Evolutionary conservation across 2,797 vertebrate genomes (phyloP).

Genomic region (Numenius phaeopus): DNA sequence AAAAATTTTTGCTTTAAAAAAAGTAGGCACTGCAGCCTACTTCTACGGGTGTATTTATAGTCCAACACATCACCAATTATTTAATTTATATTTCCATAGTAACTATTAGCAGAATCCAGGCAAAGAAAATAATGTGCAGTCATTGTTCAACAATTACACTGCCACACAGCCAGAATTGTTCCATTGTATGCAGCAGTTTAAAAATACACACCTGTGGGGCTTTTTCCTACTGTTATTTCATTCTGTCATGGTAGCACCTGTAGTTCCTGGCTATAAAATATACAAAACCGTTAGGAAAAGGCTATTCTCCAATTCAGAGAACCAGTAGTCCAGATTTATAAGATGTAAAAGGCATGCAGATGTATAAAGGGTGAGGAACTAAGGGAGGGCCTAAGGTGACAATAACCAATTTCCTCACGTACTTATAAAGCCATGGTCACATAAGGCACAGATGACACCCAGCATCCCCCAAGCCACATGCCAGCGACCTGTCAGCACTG

Average conservation of each 20-base stretch:
- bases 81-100: constrained; percentile 59
- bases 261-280: not conserved
- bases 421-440: not conserved
- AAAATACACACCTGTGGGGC: not conserved
- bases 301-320: not conserved
- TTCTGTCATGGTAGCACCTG: not conserved
- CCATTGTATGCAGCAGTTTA: not conserved
- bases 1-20: constrained; percentile 15
- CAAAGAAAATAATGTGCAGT: not conserved
- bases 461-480: fast-evolving
- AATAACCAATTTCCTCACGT: not conserved
- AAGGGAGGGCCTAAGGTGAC: not conserved
- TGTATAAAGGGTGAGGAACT: not conserved
- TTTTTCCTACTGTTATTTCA: not conserved
- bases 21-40: not conserved
- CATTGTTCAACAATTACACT: not conserved
- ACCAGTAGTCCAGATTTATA: not conserved
- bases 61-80: not conserved
- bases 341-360: not conserved
- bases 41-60: constrained; percentile 45
- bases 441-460: not conserved
- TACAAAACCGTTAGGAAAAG: not conserved
- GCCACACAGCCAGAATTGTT: not conserved
- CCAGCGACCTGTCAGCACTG: not conserved
- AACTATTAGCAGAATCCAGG: constrained; percentile 5